Base-by-base conservation (phyloP, 2,797 vertebrate species). In the Parotocinclus haroldoi region DNA sequence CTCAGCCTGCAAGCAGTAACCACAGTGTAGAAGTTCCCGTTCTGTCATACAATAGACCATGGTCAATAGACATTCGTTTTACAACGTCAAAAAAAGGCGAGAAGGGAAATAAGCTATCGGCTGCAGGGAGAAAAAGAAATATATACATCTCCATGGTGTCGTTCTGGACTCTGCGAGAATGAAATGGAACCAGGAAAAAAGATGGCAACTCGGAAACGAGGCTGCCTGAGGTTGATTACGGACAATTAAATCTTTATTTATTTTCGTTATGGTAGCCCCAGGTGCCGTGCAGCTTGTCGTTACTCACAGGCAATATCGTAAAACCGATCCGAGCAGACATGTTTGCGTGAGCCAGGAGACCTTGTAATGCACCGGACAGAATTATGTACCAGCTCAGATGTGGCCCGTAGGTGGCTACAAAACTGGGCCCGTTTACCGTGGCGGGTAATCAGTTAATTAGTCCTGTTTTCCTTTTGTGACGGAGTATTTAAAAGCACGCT, bases 271-370 rank as follows among this genome's bases (percentile, higher is more conserved):
- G 7, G n/a, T 64, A 60, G 75, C 38, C 71, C 74, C 44, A 72
- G 49, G 66, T 57, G 18, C 73, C 58, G 37, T 58, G 51, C 58
- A 55, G 71, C 67, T 72, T 79, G 56, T 50, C 71, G 73, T 83
- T 81, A 58, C 77, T 78, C 79, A 76, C 67, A 70, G 70, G 76
- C 64, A 78, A 66, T 56, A 70, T 77, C 76, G 63, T 51, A 69
- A 74, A 78, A 75, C 72, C 76, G 82, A 78, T 81, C 69, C 5
- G 78, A 75, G 76, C 57, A 13, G 51, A 77, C 53, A 79, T 83
- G 80, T 83, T 56, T 74, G 53, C 11, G 46, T 66, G 42, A 66
- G 59, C 50, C 54, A 44, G 76, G 74, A 70, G 55, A 71, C 71
- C 68, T 71, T 66, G 75, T 66, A 76, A 73, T 77, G 69, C 67